Evolutionary conservation across 1,140 invertebrate species (phyloP), one percentile per base, ranked within the genome.

Genomic region (Scaptomyza graminum): DNA sequence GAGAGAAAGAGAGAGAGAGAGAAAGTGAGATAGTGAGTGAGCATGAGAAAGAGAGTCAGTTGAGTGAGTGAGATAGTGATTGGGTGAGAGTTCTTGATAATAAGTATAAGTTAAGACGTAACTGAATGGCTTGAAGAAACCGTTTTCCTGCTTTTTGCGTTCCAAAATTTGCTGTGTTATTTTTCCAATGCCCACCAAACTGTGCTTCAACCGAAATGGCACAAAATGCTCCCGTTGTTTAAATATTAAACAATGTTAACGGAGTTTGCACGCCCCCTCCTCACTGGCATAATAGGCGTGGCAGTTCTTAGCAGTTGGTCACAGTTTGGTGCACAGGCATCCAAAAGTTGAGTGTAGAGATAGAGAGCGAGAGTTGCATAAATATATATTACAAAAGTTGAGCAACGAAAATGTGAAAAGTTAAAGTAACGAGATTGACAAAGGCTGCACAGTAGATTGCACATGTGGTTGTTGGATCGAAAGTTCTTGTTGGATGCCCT

Each of bases 351-450:
- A 39, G 16, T 34, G n/a, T 34, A 44, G 56, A 47, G 51, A 1
- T 31, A 31, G 5, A 31, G 28, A 46, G 6, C 7, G 31, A 34
- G 31, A 44, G 49, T 64, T 15, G 34, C 44, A 82, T 59, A 89
- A 79, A 88, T 83, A 88, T 80, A 80, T 88, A 88, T 83, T 88
- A 88, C 83, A 88, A 88, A 83, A 89, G 83, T 61, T 12, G 39
- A 88, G 79, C 44, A 46, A 47, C 15, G 57, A 9, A 66, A 49
- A 51, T 31, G 31, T 34, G 9, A 51, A 61, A 51, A 51, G 28
- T 49, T 28, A 31, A 31, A 59, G 44, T 57, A 46, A 13, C 5
- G 34, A 9, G 37, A 57, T 9, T 47, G 54, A 63, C 9, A 52
- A 44, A 51, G 37, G 5, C 37, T 41, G 37, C 12, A 41, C 37